These are phyloP conservation scores for Xenopus borealis DNA, from an alignment of 2,113 vertebrate genomes.

Conservation along the genomic window DNA sequence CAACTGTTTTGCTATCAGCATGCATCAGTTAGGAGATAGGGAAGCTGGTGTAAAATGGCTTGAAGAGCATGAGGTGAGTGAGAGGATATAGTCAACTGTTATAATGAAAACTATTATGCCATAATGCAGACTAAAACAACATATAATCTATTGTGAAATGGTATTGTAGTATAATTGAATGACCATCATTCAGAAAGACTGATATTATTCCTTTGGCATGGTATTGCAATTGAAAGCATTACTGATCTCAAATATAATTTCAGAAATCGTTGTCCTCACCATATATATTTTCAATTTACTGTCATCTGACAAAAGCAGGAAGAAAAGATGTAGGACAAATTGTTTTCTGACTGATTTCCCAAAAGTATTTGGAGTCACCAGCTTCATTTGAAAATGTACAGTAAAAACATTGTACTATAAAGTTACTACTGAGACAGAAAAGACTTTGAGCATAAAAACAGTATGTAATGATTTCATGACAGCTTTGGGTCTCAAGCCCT, in stretches of 20 bases:
- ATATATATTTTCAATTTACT: conserved; percentile 25
- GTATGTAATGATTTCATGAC: conserved; percentile 52
- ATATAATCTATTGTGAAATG: too few relatives aligned
- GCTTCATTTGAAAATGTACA: conserved; percentile 50
- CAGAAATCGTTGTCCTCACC: conserved; percentile 7
- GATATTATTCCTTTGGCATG: conserved; percentile 12
- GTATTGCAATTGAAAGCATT: conserved; percentile 13
- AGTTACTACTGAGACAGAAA: conserved; percentile 53
- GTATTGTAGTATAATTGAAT: background rate
- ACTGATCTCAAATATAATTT: conserved; percentile 20
- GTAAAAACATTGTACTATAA: conserved; percentile 49
- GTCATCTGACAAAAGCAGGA: conserved; percentile 42
- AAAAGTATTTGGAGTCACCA: conserved; percentile 52
- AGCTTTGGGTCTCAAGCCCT: conserved; percentile 53
- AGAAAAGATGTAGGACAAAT: conserved; percentile 52
- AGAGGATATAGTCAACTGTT: too few relatives aligned
- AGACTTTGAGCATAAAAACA: conserved; percentile 48
- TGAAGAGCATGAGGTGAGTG: too few relatives aligned
- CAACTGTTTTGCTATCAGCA: too few relatives aligned
- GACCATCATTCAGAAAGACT: background rate
- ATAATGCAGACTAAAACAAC: too few relatives aligned
- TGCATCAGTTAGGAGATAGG: too few relatives aligned
- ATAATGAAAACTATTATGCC: too few relatives aligned
- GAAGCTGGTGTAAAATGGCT: too few relatives aligned
- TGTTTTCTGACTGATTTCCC: conserved; percentile 53